A percentile compares a stretch with the other conserved stretches of the same genome.
Conservation (phyloP, 1,140 invertebrate genomes). For the Drosophila sp. region DNA sequence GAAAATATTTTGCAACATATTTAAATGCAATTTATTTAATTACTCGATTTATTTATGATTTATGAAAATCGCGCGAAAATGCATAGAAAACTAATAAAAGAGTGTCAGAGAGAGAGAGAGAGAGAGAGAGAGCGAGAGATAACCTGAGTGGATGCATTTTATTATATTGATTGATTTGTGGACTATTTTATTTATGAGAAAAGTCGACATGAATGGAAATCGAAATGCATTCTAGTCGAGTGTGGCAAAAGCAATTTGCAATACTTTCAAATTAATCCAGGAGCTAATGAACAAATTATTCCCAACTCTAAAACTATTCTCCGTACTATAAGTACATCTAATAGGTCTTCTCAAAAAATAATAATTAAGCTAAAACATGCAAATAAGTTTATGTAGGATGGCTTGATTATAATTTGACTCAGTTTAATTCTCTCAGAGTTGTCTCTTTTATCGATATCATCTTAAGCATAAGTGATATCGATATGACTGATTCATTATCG, state of each 20-base stretch:
- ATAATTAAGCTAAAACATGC: no score
- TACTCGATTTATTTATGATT: slow-evolving; percentile 14
- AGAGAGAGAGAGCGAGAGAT: background rate
- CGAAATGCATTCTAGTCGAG: background rate
- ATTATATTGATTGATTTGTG: slow-evolving; percentile 6
- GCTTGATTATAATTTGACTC: no score
- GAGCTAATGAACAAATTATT: no score
- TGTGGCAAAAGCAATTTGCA: background rate
- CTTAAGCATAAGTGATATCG: no score
- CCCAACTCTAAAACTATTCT: no score
- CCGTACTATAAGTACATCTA: no score
- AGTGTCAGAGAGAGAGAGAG: background rate
- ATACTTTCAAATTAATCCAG: no score
- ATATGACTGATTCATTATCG: no score
- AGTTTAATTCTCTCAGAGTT: no score
- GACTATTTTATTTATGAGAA: background rate
- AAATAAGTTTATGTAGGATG: no score
- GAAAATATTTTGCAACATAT: slow-evolving; percentile 37
- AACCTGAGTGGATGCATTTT: background rate
- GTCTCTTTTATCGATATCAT: no score
- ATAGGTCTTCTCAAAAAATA: no score
- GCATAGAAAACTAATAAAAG: background rate
- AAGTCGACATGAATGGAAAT: background rate
- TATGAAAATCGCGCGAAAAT: slow-evolving; percentile 9
- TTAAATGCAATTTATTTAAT: slow-evolving; percentile 28